Percentiles rank a stretch among this genome's conserved stretches.
phyloP scores from a whole-genome alignment of 2,888 invertebrate genomes.

The Bugula neritina region DNA sequence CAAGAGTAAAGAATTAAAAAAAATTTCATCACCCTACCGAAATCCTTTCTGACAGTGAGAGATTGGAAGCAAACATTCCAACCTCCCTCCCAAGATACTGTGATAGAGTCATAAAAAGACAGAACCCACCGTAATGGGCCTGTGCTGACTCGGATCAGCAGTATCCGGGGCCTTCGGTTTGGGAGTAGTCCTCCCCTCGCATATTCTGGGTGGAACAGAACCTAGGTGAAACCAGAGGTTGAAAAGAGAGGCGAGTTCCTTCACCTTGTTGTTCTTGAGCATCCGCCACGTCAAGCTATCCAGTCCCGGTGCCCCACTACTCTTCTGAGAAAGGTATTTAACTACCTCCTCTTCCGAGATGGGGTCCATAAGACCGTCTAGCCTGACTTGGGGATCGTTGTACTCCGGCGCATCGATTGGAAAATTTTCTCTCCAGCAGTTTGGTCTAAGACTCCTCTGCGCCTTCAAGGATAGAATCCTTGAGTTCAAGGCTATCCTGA shows the following conservation, averaged over 20 bases:
- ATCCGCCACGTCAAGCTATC: neutral
- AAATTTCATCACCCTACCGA: slow-evolving; percentile 2
- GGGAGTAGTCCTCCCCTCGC: neutral
- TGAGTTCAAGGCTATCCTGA: too few relatives aligned
- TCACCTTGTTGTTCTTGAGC: neutral
- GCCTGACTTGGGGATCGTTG: too few relatives aligned
- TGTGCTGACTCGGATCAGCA: neutral
- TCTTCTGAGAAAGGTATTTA: neutral
- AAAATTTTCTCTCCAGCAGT: neutral
- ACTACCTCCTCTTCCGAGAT: neutral
- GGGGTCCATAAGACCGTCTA: neutral
- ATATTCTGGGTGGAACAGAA: neutral
- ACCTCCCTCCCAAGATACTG: neutral
- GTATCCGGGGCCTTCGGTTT: neutral
- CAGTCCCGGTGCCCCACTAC: neutral
- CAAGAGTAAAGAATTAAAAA: slow-evolving; percentile 3
- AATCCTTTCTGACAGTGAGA: neutral
- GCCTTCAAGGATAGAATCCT: neutral
- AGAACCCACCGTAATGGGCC: neutral
- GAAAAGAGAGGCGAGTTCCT: neutral
- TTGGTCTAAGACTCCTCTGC: neutral
- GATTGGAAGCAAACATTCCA: neutral
- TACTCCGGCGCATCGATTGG: too few relatives aligned
- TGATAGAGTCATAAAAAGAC: neutral
- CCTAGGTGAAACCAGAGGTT: slow-evolving; percentile 2